Evolutionary conservation across 2,113 vertebrate genomes (phyloP), one percentile per base, ranked within the genome.

Genomic region (Pomatorhinus ruficollis): DNA sequence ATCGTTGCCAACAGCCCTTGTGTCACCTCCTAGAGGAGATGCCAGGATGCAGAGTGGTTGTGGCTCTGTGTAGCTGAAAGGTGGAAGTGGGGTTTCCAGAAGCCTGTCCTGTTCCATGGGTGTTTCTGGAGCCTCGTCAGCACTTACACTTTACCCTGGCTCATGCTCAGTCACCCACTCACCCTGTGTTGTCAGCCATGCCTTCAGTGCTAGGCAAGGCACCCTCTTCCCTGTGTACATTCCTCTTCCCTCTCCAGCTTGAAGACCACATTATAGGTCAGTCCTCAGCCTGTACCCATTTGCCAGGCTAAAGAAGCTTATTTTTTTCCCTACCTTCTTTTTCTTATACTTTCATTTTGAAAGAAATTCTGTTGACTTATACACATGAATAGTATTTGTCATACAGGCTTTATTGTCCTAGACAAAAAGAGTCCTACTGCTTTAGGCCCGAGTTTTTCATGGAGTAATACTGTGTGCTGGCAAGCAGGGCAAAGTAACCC

Each of bases 1-100:
- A 0, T 52, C 0, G 0, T 7, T 33, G 10, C 65, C 4, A 4
- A 2, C 27, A 56, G 11, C 33, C 33, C 31, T 44, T 59, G 42
- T 75, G 10, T 75, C 79, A 66, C 6, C 25, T 61, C 52, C 31
- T 24, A 13, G 56, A 70, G 50, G 47, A 35, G 8, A 16, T 68
- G 42, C 16, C 0, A 0, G 23, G 5, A 3, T 65, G 50, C 19
- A 7, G 14, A 49, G n/a, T 1, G 0, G 42, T 33, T 4, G 4
- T 3, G 1, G 30, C 2, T 3, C 57, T 95, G 31, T 0, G 0
- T 33, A 63, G 33, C 72, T 69, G 44, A 60, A 64, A 56, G 44
- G 27, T 50, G 10, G 70, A 66, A 49, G n/a, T 1, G 3, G 24
- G 2, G 15, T 56, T 90, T 56, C 31, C 37, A 65, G 59, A 47